Evolutionary conservation across 1,140 invertebrate genomes (phyloP).

Genomic region (Halyomorpha halys): DNA sequence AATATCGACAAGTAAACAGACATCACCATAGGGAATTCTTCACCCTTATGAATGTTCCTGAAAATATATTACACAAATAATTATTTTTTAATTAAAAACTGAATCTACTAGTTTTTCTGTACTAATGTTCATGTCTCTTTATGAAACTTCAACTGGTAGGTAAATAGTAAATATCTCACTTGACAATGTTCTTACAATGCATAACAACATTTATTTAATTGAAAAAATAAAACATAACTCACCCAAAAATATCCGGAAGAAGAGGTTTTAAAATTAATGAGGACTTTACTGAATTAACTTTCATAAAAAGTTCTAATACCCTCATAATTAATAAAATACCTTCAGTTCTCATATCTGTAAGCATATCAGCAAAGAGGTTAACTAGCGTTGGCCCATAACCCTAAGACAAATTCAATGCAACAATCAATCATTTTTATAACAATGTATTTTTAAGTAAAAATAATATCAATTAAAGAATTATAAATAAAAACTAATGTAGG

Average conservation of each 20-base stretch:
- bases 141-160: no score
- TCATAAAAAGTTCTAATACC: slow-evolving; percentile 60
- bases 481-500: no score
- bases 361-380: slow-evolving; percentile 51
- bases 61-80: slow-evolving; percentile 29
- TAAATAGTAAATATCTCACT: no score
- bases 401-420: slow-evolving; percentile 32
- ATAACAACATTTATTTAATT: no score
- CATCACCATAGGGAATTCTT: slow-evolving; percentile 60
- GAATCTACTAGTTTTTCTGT: no score
- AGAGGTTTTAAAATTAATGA: slow-evolving; percentile 54
- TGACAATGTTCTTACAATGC: no score
- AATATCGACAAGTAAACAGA: slow-evolving; percentile 66
- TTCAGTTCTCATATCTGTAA: slow-evolving; percentile 68
- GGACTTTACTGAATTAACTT: slow-evolving; percentile 50
- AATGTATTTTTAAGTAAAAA: no score
- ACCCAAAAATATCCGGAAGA: slow-evolving; percentile 54
- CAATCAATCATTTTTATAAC: no score
- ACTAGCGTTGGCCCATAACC: slow-evolving; percentile 54
- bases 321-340: slow-evolving; percentile 62
- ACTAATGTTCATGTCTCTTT: no score
- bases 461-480: no score
- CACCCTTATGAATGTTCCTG: slow-evolving; percentile 50
- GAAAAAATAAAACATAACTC: slow-evolving; percentile 33
- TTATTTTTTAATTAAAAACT: no score